phyloP scores from a whole-genome alignment of 1,140 invertebrate genomes.

The Coelopa frigida region DNA sequence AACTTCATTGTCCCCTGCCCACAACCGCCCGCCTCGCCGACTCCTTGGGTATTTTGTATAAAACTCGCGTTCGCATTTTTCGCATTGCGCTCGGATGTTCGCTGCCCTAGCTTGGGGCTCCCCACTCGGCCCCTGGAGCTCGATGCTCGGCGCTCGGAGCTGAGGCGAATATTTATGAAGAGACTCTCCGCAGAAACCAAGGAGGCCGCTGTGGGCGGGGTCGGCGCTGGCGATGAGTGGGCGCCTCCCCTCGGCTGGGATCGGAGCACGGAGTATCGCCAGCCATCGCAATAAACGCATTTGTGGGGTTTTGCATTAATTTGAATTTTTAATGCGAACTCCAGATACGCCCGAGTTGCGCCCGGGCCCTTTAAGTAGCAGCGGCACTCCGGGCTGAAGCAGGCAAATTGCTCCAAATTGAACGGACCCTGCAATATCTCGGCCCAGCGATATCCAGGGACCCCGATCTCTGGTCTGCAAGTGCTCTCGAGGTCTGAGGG shows the following conservation, averaged over 20 bases:
- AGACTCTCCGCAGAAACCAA: slow-evolving; percentile 14
- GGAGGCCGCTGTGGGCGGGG: no score
- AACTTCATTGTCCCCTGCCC: no score
- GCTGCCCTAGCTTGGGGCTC: neutral
- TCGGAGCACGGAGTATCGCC: slow-evolving; percentile 6
- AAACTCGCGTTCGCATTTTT: slow-evolving; percentile 10
- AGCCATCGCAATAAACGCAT: slow-evolving; percentile 5
- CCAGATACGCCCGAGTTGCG: neutral
- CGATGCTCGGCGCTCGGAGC: slow-evolving; percentile 3
- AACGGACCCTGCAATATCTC: no score
- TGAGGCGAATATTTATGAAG: slow-evolving; percentile 43
- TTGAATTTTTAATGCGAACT: slow-evolving; percentile 44
- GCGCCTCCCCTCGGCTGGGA: no score
- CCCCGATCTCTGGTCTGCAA: no score
- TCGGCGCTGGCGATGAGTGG: no score
- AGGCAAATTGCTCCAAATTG: neutral
- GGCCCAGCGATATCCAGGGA: no score
- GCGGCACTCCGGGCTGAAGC: slow-evolving; percentile 17
- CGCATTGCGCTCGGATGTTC: neutral
- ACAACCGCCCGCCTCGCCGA: neutral
- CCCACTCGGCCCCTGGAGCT: slow-evolving; percentile 2
- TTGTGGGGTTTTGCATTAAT: slow-evolving; percentile 43
- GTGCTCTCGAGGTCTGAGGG: no score
- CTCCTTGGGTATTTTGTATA: slow-evolving; percentile 11
- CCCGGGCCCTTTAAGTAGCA: slow-evolving; percentile 19